Conservation (phyloP, 2,888 invertebrate species). For the Campopleginae sp. region DNA sequence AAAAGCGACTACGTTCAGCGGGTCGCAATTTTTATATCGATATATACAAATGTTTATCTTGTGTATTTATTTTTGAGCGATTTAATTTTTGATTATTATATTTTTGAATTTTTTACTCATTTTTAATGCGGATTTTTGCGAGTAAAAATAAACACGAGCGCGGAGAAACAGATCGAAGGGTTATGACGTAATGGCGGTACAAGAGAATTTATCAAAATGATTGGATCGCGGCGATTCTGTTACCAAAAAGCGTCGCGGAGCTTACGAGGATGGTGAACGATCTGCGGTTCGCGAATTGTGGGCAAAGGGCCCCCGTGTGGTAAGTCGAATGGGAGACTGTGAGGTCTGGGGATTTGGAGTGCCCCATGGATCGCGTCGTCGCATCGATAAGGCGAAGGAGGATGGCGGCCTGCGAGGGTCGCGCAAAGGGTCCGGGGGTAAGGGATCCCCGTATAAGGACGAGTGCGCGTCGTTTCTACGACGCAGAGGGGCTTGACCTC, state of each 20-base stretch:
- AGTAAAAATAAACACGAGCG: background rate
- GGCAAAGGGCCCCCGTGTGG: constrained; percentile 74
- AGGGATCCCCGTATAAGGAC: background rate
- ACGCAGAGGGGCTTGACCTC: constrained; percentile 80
- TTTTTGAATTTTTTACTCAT: constrained; percentile 1
- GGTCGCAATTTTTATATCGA: constrained; percentile 25
- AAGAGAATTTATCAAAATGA: background rate
- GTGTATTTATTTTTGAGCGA: constrained; percentile 54
- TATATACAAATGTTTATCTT: constrained; percentile 11
- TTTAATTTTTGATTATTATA: background rate
- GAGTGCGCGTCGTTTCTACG: background rate
- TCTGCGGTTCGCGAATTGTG: constrained; percentile 74
- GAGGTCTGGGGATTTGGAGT: background rate
- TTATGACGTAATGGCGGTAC: background rate
- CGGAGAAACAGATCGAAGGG: background rate
- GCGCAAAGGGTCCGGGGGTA: background rate
- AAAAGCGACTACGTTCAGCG: background rate
- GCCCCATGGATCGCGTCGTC: background rate
- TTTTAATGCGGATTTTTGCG: background rate
- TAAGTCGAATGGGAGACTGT: constrained; percentile 65
- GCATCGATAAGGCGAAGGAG: background rate
- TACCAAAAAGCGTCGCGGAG: constrained; percentile 8
- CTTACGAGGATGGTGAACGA: constrained; percentile 75
- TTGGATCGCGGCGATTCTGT: constrained; percentile 14
- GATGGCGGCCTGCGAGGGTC: background rate